A percentile compares a stretch with the other conserved stretches of the same genome.
Conservation (phyloP, 1,140 invertebrate genomes). For the Drosophila tani region DNA sequence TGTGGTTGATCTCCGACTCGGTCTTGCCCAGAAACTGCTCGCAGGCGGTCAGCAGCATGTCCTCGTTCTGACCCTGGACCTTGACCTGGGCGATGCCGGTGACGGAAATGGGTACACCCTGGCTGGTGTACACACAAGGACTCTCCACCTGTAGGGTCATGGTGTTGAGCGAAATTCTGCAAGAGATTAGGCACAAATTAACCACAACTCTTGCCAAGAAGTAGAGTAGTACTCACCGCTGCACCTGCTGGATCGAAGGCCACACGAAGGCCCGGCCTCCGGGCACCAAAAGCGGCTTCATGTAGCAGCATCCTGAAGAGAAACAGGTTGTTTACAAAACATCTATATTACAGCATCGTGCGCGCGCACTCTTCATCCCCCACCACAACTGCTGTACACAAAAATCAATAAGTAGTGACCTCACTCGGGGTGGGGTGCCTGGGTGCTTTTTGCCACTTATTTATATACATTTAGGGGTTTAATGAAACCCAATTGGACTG, state of each 20-base stretch:
- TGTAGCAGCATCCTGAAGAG: conserved; percentile 94
- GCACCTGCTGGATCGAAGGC: conserved; percentile 97
- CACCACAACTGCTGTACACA: conserved; percentile 45
- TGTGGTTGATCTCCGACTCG: conserved; percentile 95
- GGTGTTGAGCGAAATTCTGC: conserved; percentile 96
- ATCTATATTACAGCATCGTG: conserved; percentile 36
- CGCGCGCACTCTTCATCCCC: conserved; percentile 38
- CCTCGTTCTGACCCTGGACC: conserved; percentile 98
- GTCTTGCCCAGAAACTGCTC: conserved; percentile 98
- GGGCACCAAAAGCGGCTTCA: conserved; percentile 95
- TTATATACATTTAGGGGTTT: conserved; percentile 12
- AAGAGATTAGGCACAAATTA: conserved; percentile 26
- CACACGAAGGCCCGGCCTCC: conserved; percentile 98
- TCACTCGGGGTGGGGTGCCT: conserved; percentile 60
- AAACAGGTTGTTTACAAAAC: conserved; percentile 61
- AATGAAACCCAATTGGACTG: not conserved
- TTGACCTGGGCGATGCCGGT: conserved; percentile 99
- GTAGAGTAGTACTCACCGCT: conserved; percentile 88
- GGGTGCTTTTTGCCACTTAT: conserved; percentile 23
- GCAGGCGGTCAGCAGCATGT: conserved; percentile 98
- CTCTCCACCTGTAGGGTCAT: conserved; percentile 98
- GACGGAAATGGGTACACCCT: conserved; percentile 98
- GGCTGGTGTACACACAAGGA: conserved; percentile 97
- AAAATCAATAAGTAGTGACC: conserved; percentile 78
- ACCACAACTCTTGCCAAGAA: not conserved